Conservation (phyloP, 2,113 vertebrate species). For the Heterotis niloticus region DNA sequence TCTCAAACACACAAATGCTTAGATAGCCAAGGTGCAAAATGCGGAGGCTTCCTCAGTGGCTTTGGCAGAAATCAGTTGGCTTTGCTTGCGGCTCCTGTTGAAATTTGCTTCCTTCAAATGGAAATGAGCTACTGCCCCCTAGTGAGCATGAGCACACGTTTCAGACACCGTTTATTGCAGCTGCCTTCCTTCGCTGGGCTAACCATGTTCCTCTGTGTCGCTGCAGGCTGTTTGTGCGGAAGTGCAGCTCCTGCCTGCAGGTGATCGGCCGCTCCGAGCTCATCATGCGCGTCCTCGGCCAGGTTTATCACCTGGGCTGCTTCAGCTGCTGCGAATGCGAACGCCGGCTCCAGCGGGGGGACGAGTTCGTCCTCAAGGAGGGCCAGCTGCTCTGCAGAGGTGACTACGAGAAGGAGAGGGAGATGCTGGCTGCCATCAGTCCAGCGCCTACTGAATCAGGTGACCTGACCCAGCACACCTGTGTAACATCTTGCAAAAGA, state of each 20-base stretch:
- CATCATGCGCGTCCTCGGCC: constrained; percentile 81
- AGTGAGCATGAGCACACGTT: constrained; percentile 30
- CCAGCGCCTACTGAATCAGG: constrained; percentile 71
- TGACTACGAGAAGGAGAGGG: constrained; percentile 86
- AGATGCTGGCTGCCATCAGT: constrained; percentile 82
- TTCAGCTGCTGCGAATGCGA: constrained; percentile 89
- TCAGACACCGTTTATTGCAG: background rate
- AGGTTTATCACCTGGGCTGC: constrained; percentile 83
- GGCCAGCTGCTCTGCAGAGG: constrained; percentile 83
- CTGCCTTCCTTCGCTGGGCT: background rate
- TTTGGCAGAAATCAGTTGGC: background rate
- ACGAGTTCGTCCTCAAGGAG: constrained; percentile 86
- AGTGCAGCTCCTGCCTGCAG: constrained; percentile 82
- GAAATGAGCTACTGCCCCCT: constrained; percentile 55
- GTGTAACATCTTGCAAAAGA: background rate
- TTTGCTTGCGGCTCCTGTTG: background rate
- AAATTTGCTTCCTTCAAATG: constrained; percentile 28
- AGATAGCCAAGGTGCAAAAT: background rate
- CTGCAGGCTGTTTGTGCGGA: constrained; percentile 78
- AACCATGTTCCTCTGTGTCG: constrained; percentile 31
- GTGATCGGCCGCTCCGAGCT: constrained; percentile 78
- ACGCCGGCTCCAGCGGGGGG: constrained; percentile 77
- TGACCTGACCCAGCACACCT: background rate
- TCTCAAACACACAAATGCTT: background rate
- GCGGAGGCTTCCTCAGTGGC: background rate